Evolutionary conservation across 2,113 vertebrate genomes (phyloP).

Genomic region (Toxotes jaculatrix): DNA sequence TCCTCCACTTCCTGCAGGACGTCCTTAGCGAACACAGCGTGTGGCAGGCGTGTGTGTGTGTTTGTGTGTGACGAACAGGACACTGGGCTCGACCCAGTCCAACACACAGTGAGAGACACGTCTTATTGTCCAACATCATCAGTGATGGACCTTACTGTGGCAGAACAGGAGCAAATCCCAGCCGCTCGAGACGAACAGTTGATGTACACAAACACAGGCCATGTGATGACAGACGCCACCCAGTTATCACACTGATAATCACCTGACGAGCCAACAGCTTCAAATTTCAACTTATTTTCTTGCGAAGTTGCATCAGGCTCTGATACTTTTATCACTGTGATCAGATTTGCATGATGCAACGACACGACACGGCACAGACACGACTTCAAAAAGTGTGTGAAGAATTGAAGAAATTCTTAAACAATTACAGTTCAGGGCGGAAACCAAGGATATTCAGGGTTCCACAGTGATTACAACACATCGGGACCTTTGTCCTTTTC

Average conservation of each 20-base stretch:
- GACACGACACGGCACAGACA: constrained; percentile 27
- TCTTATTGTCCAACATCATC: no score
- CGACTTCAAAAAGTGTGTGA: background rate
- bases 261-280: constrained; percentile 1
- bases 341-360: constrained; percentile 64
- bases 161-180: no score
- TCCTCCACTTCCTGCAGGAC: no score
- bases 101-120: no score
- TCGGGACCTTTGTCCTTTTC: background rate
- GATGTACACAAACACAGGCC: background rate
- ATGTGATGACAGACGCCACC: background rate
- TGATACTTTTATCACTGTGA: constrained; percentile 41
- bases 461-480: background rate
- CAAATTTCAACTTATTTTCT: constrained; percentile 29
- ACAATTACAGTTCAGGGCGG: constrained; percentile 21
- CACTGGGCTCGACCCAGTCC: no score
- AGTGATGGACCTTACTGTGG: no score
- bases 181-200: background rate
- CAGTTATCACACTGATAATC: constrained; percentile 34
- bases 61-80: no score
- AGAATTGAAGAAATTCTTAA: constrained; percentile 8
- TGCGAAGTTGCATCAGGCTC: constrained; percentile 46
- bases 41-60: no score
- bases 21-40: no score
- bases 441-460: background rate